These are phyloP conservation scores for Scolanthus callimorphus DNA, from an alignment of 92 coral and sea anemone species.

Conservation along the genomic window DNA sequence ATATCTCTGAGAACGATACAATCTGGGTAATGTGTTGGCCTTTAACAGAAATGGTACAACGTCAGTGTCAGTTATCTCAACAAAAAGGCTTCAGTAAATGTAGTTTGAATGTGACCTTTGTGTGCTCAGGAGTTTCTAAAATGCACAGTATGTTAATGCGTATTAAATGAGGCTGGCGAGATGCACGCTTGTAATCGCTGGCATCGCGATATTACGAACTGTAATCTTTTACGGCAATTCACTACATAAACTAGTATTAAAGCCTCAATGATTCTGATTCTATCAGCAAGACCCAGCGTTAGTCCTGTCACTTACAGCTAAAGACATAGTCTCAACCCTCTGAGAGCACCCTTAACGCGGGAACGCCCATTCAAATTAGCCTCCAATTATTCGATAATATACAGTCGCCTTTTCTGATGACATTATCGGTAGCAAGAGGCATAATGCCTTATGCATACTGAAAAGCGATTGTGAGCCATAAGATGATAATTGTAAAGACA, in stretches of 20 bases:
- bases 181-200: background rate
- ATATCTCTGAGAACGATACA: conserved; percentile 32
- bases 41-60: conserved; percentile 25
- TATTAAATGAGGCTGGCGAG: background rate
- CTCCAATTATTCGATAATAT: conserved; percentile 87
- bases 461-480: conserved; percentile 75
- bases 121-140: conserved; percentile 10
- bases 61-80: conserved; percentile 6
- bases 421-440: conserved; percentile 72
- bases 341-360: conserved; percentile 81
- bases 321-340: conserved; percentile 84
- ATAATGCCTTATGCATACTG: conserved; percentile 72
- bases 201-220: background rate
- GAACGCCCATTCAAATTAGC: conserved; percentile 97
- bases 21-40: conserved; percentile 29
- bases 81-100: conserved; percentile 5
- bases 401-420: conserved; percentile 82
- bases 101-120: conserved; percentile 31
- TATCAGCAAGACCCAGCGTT: conserved; percentile 36
- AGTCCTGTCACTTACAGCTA: conserved; percentile 66
- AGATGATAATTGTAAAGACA: conserved; percentile 69
- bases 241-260: background rate
- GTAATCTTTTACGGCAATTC: background rate
- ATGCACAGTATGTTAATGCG: conserved; percentile 24
- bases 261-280: conserved; percentile 11